Percentiles rank a stretch among this genome's conserved stretches.
Conservation (phyloP, 2,113 vertebrate genomes). For the Forbesichthys papilliferus region DNA sequence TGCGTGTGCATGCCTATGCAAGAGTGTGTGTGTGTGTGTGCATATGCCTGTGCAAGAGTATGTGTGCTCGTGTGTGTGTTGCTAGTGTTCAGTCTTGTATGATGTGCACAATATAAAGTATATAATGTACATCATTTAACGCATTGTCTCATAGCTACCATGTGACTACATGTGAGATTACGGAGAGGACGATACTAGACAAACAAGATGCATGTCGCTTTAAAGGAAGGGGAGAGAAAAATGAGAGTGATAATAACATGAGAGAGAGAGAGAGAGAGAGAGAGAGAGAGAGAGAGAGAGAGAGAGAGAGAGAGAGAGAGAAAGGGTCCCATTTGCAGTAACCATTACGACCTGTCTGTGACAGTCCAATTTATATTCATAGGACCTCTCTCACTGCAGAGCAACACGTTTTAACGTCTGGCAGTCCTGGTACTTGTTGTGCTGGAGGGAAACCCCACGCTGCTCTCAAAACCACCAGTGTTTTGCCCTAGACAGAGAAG, state of each 20-base stretch:
- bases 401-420: conserved; percentile 20
- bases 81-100: neutral
- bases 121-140: too few species aligned
- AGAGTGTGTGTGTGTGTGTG: neutral
- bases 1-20: neutral
- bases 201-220: neutral
- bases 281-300: neutral
- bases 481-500: conserved; percentile 53
- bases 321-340: neutral
- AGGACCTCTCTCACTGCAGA: conserved; percentile 22
- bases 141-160: neutral
- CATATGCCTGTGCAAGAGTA: too few species aligned
- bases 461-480: conserved; percentile 39
- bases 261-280: neutral
- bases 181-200: too few species aligned
- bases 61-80: neutral
- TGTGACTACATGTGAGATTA: too few species aligned
- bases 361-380: conserved; percentile 34
- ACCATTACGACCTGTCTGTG: conserved; percentile 25
- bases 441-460: conserved; percentile 45
- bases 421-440: conserved; percentile 19
- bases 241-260: too few species aligned
- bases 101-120: too few species aligned
- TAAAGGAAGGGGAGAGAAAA: neutral
- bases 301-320: neutral